Base-by-base conservation (phyloP, 2,113 vertebrate genomes). In the Paedocypris sp. region DNA sequence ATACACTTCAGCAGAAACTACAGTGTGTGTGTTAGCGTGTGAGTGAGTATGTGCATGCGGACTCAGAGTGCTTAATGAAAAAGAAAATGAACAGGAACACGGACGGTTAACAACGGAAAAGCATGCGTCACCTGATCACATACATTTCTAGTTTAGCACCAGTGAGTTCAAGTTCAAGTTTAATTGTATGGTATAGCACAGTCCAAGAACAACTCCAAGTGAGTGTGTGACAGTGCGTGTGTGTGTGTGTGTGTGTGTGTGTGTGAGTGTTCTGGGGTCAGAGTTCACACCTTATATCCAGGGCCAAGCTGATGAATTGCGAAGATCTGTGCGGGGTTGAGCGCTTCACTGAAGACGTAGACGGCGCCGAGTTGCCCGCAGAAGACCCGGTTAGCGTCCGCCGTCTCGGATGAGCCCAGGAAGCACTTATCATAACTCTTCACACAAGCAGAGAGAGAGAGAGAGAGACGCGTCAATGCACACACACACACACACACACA, bases 391-490 rank as follows among this genome's bases (percentile, higher is more conserved):
- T 99, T 99, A 46, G 94, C 95, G 65, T 98, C 95, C 3, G 95
- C 95, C 4, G 94, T 99, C 84, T 99, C 95, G 5, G 94, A 99
- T 36, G 95, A 99, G 61, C 95, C 95, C 77, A 99, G 88, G 83
- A 99, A 99, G 84, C 95, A 99, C 82, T 98, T 99, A 80, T 98
- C 95, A 68, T 97, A 99, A 74, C 94, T 99, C 95, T 99, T 77
- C n/a, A 73, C 74, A 10, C 16, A 13, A n/a, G 10, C 11, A 19
- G 45, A 2, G 18, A 23, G 12, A 2, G 13, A n/a, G 11, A 63
- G 2, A 42, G 12, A 5, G n/a, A n/a, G n/a, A n/a, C n/a, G n/a
- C n/a, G n/a, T n/a, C n/a, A n/a, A n/a, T n/a, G n/a, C n/a, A n/a
- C n/a, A n/a, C n/a, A n/a, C n/a, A n/a, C n/a, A n/a, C n/a, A n/a